Evolutionary conservation across 2,888 invertebrate genomes (phyloP).

Genomic region (Noctua comes): DNA sequence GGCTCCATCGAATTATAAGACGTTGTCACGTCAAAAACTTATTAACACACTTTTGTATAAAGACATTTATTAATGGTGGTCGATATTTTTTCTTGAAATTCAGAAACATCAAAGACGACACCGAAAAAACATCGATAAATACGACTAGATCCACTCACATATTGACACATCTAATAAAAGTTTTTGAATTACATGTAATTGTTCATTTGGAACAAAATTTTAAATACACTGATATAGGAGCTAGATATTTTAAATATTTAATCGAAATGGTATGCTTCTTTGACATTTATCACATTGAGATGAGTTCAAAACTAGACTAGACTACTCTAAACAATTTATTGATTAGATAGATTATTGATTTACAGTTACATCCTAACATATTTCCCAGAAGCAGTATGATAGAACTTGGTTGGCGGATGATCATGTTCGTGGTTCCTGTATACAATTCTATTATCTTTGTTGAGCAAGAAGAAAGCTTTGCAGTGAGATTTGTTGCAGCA

Average conservation of each 20-base stretch:
- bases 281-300: not conserved
- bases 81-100: not conserved
- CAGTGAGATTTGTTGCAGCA: constrained; percentile 72
- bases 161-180: not conserved
- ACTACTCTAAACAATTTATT: too few species aligned
- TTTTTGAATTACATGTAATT: not conserved
- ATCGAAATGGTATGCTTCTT: not conserved
- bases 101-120: not conserved
- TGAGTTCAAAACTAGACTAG: not conserved
- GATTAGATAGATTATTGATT: too few species aligned
- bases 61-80: not conserved
- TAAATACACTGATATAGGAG: too few species aligned
- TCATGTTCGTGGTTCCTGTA: constrained; percentile 53
- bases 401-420: constrained; percentile 63
- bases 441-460: constrained; percentile 46
- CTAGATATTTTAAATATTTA: not conserved
- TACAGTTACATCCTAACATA: constrained; percentile 53
- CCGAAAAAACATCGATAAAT: not conserved
- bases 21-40: too few species aligned
- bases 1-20: too few species aligned
- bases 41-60: not conserved
- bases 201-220: not conserved
- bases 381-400: constrained; percentile 54
- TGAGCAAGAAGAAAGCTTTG: constrained; percentile 68
- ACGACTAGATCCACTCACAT: not conserved